phyloP scores from a whole-genome alignment of 2,888 invertebrate genomes.

The Eupithecia dodoneata region DNA sequence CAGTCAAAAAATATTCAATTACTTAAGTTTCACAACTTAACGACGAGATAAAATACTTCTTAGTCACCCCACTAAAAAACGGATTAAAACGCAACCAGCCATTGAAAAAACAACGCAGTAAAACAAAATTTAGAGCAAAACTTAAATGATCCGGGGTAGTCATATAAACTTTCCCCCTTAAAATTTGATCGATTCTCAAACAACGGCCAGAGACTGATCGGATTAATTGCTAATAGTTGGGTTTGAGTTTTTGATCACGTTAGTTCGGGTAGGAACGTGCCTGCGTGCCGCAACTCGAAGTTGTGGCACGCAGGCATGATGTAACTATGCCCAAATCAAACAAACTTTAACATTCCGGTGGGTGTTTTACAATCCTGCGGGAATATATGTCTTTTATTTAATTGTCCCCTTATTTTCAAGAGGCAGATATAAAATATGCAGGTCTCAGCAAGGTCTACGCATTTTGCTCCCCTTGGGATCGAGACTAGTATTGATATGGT shows the following conservation, averaged over 20 bases:
- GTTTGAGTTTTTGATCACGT: conserved; percentile 27
- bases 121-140: background rate
- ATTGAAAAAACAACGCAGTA: background rate
- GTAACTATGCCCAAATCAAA: conserved; percentile 28
- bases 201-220: conserved; percentile 15
- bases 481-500: no score
- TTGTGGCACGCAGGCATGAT: no score
- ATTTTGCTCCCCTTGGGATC: no score
- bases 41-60: background rate
- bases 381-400: background rate
- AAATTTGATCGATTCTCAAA: conserved; percentile 20
- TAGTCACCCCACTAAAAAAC: background rate
- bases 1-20: background rate
- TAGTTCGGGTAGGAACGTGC: conserved; percentile 32
- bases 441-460: no score
- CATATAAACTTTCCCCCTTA: conserved; percentile 5
- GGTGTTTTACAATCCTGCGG: conserved; percentile 25
- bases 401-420: background rate
- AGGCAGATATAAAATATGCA: no score
- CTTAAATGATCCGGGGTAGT: background rate
- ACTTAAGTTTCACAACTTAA: background rate
- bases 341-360: conserved; percentile 33
- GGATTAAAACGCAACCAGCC: background rate
- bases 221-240: conserved; percentile 29
- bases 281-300: conserved; percentile 23